phyloP scores from a whole-genome alignment of 2,797 vertebrate genomes.

The Acanthurus tractus region DNA sequence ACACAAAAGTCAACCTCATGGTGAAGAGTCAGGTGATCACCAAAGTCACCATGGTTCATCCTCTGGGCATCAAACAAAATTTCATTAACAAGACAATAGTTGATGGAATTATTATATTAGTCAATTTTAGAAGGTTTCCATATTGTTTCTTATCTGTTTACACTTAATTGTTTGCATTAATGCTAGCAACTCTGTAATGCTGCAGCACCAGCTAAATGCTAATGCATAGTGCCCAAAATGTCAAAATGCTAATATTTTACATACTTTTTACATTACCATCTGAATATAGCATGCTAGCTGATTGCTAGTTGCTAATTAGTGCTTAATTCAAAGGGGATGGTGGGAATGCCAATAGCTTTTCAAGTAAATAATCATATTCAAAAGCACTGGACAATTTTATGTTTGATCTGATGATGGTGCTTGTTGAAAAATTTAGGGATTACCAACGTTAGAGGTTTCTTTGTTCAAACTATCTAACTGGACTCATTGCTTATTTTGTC shows the following conservation, averaged over 20 bases:
- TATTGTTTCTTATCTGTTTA: neutral
- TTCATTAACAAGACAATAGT: neutral
- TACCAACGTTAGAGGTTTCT: neutral
- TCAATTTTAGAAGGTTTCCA: neutral
- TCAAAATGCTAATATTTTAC: neutral
- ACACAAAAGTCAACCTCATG: too few species aligned
- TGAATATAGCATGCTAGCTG: slow-evolving; percentile 1
- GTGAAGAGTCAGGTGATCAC: too few species aligned
- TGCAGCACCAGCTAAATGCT: neutral
- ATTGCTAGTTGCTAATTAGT: neutral
- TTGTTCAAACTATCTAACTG: slow-evolving; percentile 26
- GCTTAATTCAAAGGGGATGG: neutral
- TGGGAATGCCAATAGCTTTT: neutral
- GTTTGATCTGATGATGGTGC: neutral
- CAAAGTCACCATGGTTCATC: too few species aligned
- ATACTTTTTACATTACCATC: neutral
- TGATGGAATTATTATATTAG: neutral
- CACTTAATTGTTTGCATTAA: neutral
- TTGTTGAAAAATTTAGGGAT: neutral
- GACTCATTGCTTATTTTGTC: slow-evolving; percentile 17
- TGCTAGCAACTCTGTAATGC: neutral
- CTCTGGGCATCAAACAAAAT: neutral
- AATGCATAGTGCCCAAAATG: neutral
- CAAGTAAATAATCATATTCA: neutral
- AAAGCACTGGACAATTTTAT: neutral